These are phyloP conservation scores for Halocaridina rubra DNA, from an alignment of 2,888 invertebrate species.

Conservation along the genomic window DNA sequence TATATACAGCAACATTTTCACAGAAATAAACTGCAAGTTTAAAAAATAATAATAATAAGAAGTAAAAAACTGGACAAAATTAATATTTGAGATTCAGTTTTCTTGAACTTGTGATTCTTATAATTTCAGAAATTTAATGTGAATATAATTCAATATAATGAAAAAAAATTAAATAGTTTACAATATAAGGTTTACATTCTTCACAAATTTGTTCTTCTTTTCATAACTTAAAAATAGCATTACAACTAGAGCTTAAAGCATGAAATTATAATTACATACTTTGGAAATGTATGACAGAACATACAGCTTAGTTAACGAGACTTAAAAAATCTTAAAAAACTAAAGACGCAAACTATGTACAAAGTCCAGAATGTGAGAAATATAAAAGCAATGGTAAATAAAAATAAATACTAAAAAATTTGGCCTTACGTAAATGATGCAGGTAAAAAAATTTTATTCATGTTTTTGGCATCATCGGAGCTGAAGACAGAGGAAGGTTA, in stretches of 20 bases:
- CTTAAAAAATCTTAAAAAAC: constrained; percentile 36
- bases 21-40: neutral
- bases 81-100: constrained; percentile 19
- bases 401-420: constrained; percentile 58
- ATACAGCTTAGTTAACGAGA: constrained; percentile 50
- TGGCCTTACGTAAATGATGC: constrained; percentile 57
- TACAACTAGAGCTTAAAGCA: constrained; percentile 61
- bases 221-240: constrained; percentile 51
- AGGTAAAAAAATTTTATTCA: too few relatives aligned
- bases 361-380: constrained; percentile 49
- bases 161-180: too few relatives aligned
- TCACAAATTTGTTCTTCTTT: too few relatives aligned
- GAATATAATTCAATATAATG: too few relatives aligned
- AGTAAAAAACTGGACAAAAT: constrained; percentile 25
- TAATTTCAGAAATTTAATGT: too few relatives aligned
- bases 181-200: too few relatives aligned
- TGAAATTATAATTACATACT: constrained; percentile 57
- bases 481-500: constrained; percentile 12
- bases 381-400: constrained; percentile 36
- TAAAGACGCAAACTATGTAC: constrained; percentile 55
- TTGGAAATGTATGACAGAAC: constrained; percentile 57
- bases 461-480: constrained; percentile 47
- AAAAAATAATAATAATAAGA: constrained; percentile 23
- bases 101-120: neutral
- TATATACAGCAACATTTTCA: constrained; percentile 46